Evolutionary conservation across 2,888 invertebrate genomes (phyloP), one percentile per base, ranked within the genome.

Genomic region (Theretra japonica): DNA sequence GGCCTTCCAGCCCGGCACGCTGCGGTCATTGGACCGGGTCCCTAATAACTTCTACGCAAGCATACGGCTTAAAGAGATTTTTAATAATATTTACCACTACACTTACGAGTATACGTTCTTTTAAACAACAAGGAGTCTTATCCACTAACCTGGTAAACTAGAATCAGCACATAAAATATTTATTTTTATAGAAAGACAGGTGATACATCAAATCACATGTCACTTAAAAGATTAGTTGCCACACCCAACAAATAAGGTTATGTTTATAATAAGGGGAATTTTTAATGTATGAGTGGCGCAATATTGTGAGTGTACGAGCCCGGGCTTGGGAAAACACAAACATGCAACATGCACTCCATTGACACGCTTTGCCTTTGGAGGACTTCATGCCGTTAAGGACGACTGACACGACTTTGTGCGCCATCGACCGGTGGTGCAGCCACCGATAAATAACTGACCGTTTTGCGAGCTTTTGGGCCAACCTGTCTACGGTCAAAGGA

Each of bases 181-280:
- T 53, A 5, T 17, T 53, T 53, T n/a, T 53, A n/a, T 53, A n/a
- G n/a, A 17, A n/a, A 53, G 53, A 53, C 53, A 53, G 53, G 53
- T 30, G 25, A 68, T 53, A 68, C 50, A 50, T 53, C 53, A 68
- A 25, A 68, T 68, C 68, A 68, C 48, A 15, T 30, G 68, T 53
- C 68, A 68, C 68, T 68, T 68, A 68, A 53, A 25, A 25, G 53
- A 68, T 68, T 68, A 53, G 53, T 25, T 28, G 28, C 59, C 59
- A 28, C 59, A 7, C 59, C 59, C 59, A 28, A n/a, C 53, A 53
- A 53, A 53, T 53, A 53, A 41, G 59, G 28, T 59, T 30, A 19
- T 59, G 59, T 59, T 59, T 59, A 59, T 30, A 59, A 59, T 59
- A 59, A 59, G 59, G 25, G 59, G 53, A 53, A n/a, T 53, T n/a